Evolutionary conservation across 2,113 vertebrate genomes (phyloP).

Genomic region (Cairina moschata): DNA sequence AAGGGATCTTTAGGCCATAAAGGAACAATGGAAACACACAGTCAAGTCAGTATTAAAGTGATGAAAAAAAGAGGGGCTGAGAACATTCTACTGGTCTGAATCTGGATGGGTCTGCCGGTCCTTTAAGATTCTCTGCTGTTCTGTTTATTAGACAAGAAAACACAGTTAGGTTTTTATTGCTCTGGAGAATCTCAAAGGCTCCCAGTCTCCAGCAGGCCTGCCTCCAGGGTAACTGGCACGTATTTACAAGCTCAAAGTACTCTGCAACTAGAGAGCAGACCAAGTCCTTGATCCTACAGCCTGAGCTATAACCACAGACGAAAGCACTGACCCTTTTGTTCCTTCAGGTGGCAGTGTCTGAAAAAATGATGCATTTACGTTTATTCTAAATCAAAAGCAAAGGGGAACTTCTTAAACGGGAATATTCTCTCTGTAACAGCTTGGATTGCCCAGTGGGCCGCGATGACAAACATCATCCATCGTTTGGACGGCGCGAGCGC

Average conservation of each 20-base stretch:
- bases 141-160: constrained; percentile 53
- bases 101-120: neutral
- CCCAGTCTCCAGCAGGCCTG: constrained; percentile 34
- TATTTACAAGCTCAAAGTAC: constrained; percentile 34
- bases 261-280: constrained; percentile 14
- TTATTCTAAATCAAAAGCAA: constrained; percentile 55
- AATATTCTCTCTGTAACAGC: neutral
- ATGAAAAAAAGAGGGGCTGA: constrained; percentile 7
- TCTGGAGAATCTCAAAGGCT: constrained; percentile 62
- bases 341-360: constrained; percentile 73
- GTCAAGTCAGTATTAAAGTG: constrained; percentile 10
- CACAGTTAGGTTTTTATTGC: constrained; percentile 24
- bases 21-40: constrained; percentile 25
- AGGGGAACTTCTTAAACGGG: constrained; percentile 24
- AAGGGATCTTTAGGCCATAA: constrained; percentile 38
- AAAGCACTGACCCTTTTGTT: constrained; percentile 63
- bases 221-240: constrained; percentile 27
- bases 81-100: neutral
- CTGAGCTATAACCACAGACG: neutral
- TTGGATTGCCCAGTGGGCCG: neutral
- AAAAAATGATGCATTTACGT: constrained; percentile 60
- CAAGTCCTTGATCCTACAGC: constrained; percentile 8
- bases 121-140: constrained; percentile 36
- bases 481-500: rapidly evolving
- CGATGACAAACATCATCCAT: neutral